Evolutionary conservation across 2,888 invertebrate genomes (phyloP).

Genomic region (Hyalella azteca): DNA sequence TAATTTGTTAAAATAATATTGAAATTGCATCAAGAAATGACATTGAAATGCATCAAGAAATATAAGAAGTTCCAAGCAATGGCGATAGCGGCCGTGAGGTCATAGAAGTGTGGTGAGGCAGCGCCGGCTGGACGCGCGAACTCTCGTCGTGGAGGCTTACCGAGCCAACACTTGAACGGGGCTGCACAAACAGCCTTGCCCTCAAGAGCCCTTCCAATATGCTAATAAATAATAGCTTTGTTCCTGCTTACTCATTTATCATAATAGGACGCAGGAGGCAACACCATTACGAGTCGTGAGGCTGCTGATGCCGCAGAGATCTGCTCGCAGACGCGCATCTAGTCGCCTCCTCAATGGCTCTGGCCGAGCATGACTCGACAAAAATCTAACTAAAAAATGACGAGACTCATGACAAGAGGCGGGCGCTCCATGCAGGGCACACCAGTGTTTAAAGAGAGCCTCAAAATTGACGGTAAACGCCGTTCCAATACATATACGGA

Average conservation of each 20-base stretch:
- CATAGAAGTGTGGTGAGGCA: too few relatives aligned
- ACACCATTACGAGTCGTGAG: slow-evolving; percentile 36
- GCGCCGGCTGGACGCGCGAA: too few relatives aligned
- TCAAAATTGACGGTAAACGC: too few relatives aligned
- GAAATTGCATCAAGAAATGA: too few relatives aligned
- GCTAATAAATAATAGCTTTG: slow-evolving; percentile 37
- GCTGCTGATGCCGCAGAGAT: slow-evolving; percentile 18
- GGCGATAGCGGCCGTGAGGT: too few relatives aligned
- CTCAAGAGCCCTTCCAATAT: slow-evolving; percentile 34
- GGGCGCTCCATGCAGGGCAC: slow-evolving; percentile 1
- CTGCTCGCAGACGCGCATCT: background rate
- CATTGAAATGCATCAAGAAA: too few relatives aligned
- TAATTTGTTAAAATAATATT: too few relatives aligned
- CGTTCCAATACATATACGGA: too few relatives aligned
- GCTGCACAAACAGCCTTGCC: slow-evolving; percentile 5
- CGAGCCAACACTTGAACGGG: slow-evolving; percentile 20
- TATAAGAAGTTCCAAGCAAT: too few relatives aligned
- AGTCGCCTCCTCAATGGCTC: background rate
- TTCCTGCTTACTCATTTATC: slow-evolving; percentile 36
- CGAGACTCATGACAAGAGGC: background rate
- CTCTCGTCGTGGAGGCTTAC: too few relatives aligned
- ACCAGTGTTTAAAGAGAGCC: too few relatives aligned
- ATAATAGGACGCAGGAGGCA: slow-evolving; percentile 25
- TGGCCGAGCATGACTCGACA: background rate
- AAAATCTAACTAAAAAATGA: background rate